Evolutionary conservation across 2,888 invertebrate genomes (phyloP).

Genomic region (Drosophila subsilvestris): DNA sequence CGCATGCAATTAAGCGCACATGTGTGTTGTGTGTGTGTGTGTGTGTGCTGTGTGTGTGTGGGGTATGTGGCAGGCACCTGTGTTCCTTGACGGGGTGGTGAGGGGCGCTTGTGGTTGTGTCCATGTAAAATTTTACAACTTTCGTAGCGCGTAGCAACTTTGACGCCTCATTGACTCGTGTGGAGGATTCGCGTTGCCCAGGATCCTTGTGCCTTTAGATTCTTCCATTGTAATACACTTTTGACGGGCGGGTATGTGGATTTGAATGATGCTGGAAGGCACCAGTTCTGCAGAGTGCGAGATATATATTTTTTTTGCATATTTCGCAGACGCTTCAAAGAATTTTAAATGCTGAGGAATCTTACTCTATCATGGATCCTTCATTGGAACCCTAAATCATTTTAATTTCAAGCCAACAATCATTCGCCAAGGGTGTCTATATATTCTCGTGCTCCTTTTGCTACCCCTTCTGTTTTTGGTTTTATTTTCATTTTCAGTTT

Average conservation of each 20-base stretch:
- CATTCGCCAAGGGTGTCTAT: neutral
- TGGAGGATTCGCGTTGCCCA: conserved; percentile 57
- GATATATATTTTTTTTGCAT: neutral
- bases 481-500: conserved; percentile 15
- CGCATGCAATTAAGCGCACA: conserved; percentile 81
- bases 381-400: neutral
- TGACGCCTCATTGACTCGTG: conserved; percentile 79
- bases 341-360: neutral
- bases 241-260: neutral
- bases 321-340: neutral
- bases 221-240: conserved; percentile 6
- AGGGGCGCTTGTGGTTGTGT: neutral
- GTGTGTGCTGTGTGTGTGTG: neutral
- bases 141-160: conserved; percentile 73
- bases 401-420: neutral
- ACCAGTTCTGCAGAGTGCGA: neutral
- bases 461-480: neutral
- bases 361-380: neutral
- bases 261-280: neutral
- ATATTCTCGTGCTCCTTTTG: neutral
- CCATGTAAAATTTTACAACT: conserved; percentile 79
- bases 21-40: conserved; percentile 54
- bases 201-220: conserved; percentile 12
- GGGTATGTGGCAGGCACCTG: conserved; percentile 59
- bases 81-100: conserved; percentile 48